Base-by-base conservation (phyloP, 2,888 invertebrate species). In the Cryptosula pallasiana region DNA sequence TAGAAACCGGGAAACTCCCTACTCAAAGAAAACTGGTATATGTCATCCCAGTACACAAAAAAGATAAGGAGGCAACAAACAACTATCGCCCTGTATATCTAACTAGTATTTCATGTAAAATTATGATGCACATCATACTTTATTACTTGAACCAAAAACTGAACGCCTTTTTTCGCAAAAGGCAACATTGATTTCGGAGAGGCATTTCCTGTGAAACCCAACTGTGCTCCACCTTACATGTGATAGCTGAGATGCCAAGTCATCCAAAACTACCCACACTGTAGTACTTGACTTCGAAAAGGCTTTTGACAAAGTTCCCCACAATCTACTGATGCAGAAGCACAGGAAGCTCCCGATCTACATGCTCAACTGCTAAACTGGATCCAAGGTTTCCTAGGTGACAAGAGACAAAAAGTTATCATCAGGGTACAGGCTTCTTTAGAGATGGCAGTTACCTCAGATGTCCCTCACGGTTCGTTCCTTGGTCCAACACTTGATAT, bases 381-480 rank as follows among this genome's bases (percentile, higher is more conserved):
- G 55, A 23, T 55, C 9, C 55, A 16, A 5, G 25, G 25, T 23
- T 55, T 55, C 55, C 23, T 55, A 5, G 3, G 5, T 23, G 23
- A 55, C 23, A 20, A 25, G 5, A 16, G 23, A 3, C 55, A 55
- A 25, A 55, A 25, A 23, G 55, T 55, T 3, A 23, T 55, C 16
- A 20, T 55, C 9, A 3, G 5, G 5, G 55, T 20, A 20, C 9
- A 55, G 5, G 23, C 9, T 3, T 55, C 55, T 23, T 20, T 23
- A 5, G 5, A 20, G 25, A 5, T 55, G 55, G 29, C 73, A 13
- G 74, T 77, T 0, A 72, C 71, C 35, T 74, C 75, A 13, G 73
- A 76, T 25, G 75, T 75, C n/a, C 75, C 75, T 2, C 76, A 74
- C 35, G 75, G 74, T 9, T 71, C 74, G 9, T 75, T 76, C 23